Conservation (phyloP, 1,140 invertebrate genomes). For the Campodea augens region DNA sequence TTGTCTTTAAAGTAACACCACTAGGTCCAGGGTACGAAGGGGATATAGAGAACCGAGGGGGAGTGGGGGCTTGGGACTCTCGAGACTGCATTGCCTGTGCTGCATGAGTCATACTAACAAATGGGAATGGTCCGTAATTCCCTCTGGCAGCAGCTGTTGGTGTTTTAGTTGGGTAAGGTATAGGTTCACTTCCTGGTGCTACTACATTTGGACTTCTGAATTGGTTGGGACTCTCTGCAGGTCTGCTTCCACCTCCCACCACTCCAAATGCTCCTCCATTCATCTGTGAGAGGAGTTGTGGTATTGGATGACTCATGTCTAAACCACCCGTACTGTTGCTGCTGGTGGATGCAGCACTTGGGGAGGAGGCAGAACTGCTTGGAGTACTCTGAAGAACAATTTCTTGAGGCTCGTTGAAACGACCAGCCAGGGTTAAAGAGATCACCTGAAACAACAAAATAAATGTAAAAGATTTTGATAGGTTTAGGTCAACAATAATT, state of each 20-base stretch:
- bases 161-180: conserved; percentile 18
- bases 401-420: conserved; percentile 50
- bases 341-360: conserved; percentile 16
- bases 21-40: not conserved
- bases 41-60: conserved; percentile 2
- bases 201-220: conserved; percentile 69
- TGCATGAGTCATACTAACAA: conserved; percentile 76
- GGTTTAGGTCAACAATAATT: no score
- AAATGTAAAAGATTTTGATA: no score
- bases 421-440: conserved; percentile 62
- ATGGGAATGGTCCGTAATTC: conserved; percentile 50
- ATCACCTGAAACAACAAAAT: conserved; percentile 34
- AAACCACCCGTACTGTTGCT: not conserved
- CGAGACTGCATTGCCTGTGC: conserved; percentile 28
- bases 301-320: not conserved
- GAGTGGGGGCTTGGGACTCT: conserved; percentile 12
- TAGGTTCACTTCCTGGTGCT: conserved; percentile 32
- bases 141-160: conserved; percentile 18
- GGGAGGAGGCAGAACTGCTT: conserved; percentile 15
- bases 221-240: conserved; percentile 25
- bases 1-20: conserved; percentile 14
- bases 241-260: not conserved
- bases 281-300: not conserved
- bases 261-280: not conserved
- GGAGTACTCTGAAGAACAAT: conserved; percentile 40